Evolutionary conservation across 2,113 vertebrate species (phyloP).

Genomic region (Epinephelus cyanopodus): DNA sequence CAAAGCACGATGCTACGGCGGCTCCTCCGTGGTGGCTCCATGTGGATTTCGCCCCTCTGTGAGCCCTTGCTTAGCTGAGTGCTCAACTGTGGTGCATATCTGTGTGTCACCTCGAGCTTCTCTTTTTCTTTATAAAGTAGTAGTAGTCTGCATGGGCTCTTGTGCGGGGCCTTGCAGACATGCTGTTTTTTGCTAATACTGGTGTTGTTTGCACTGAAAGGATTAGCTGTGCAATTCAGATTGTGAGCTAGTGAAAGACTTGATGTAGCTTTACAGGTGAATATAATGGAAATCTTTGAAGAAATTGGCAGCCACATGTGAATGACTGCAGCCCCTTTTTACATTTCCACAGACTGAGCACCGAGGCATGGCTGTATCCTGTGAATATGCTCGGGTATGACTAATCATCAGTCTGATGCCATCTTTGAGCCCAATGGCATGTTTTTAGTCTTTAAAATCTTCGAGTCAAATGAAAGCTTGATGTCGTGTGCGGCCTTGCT

Average conservation of each 20-base stretch:
- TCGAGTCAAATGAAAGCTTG: slow-evolving; percentile 41
- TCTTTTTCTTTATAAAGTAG: slow-evolving; percentile 38
- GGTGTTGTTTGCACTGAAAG: slow-evolving; percentile 35
- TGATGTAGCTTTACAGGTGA: slow-evolving; percentile 24
- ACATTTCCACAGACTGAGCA: slow-evolving; percentile 10
- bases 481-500: slow-evolving; percentile 13
- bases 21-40: slow-evolving; percentile 49
- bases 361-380: slow-evolving; percentile 19
- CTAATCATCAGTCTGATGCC: slow-evolving; percentile 47
- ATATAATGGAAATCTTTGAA: slow-evolving; percentile 30
- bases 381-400: slow-evolving; percentile 40
- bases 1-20: slow-evolving; percentile 33
- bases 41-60: slow-evolving; percentile 69
- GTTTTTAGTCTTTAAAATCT: slow-evolving; percentile 36
- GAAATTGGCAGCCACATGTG: slow-evolving; percentile 11
- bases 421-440: slow-evolving; percentile 22
- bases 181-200: slow-evolving; percentile 28
- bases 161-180: slow-evolving; percentile 15
- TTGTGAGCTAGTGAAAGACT: slow-evolving; percentile 45
- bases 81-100: slow-evolving; percentile 49
- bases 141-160: slow-evolving; percentile 14
- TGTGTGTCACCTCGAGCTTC: slow-evolving; percentile 53
- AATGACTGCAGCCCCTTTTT: neutral
- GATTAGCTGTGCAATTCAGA: slow-evolving; percentile 38
- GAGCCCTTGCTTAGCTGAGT: slow-evolving; percentile 58